Evolutionary conservation across 1,140 invertebrate genomes (phyloP), one percentile per base, ranked within the genome.

Genomic region (Meloidogyne chitwoodi): DNA sequence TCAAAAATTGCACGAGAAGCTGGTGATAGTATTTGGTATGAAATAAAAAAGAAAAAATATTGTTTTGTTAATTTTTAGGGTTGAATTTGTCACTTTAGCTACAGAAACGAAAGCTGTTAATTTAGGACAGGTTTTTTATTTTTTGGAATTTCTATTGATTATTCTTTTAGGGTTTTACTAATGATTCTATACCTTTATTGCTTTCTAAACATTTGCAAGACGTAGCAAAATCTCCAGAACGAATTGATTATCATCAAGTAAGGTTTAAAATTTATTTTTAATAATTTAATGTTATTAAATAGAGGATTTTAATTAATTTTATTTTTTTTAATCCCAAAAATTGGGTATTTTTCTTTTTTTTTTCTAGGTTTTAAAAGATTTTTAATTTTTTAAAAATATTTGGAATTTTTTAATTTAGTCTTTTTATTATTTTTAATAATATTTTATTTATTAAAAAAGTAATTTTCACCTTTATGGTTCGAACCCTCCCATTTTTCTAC

Each of bases 71-170:
- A 56, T 71, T n/a, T 48, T 63, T 67, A 96, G 95, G 96, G 93
- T 95, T 29, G 95, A 98, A 88, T 98, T 97, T 87, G 94, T 93
- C 76, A 91, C 92, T 76, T 87, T 99, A 63, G 93, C 93, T 27
- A 85, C 91, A 64, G 91, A 97, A 81, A 91, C 94, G 83, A 94
- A 97, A 83, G 94, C 95, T 0, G 87, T 96, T 14, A 98, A 98
- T 89, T 90, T 99, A 44, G 96, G 96, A 0, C 95, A 98, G 85
- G 89, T 90, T 83, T 76, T 65, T 71, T 26, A 34, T 44, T 72
- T 68, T 19, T 26, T 26, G 11, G 12, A 12, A 24, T 44, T 31
- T 29, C n/a, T 80, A 19, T n/a, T 38, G 41, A 12, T 70, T n/a
- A 38, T 67, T 14, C 41, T 77, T 80, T 67, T 73, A 90, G 91